Conservation (phyloP, 2,888 invertebrate species). For the Petrolisthes manimaculis region DNA sequence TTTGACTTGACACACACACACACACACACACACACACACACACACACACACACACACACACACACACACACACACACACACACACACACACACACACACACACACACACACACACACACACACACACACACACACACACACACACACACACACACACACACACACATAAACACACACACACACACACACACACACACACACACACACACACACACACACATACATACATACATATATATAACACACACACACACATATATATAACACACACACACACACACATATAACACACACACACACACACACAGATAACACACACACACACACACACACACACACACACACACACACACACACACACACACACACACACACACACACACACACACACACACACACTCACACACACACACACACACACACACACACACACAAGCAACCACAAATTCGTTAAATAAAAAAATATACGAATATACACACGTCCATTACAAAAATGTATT, state of each 20-base stretch:
- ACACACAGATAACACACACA: no score
- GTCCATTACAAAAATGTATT: no score
- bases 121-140: not conserved
- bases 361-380: conserved; percentile 1
- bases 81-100: not conserved
- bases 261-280: no score
- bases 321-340: not conserved
- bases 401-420: no score
- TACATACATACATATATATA: conserved; percentile 24
- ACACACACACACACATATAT: conserved; percentile 8
- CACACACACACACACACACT: not conserved
- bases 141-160: not conserved
- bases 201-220: conserved; percentile 6
- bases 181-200: conserved; percentile 14
- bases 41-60: not conserved
- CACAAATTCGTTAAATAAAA: no score
- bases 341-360: conserved; percentile 6
- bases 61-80: not conserved
- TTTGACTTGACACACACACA: not conserved
- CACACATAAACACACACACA: conserved; percentile 12
- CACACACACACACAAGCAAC: no score
- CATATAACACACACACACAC: no score
- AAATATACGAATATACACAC: no score
- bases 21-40: not conserved
- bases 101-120: not conserved